Conservation (phyloP, 2,888 invertebrate genomes). For the Orthosia incerta region DNA sequence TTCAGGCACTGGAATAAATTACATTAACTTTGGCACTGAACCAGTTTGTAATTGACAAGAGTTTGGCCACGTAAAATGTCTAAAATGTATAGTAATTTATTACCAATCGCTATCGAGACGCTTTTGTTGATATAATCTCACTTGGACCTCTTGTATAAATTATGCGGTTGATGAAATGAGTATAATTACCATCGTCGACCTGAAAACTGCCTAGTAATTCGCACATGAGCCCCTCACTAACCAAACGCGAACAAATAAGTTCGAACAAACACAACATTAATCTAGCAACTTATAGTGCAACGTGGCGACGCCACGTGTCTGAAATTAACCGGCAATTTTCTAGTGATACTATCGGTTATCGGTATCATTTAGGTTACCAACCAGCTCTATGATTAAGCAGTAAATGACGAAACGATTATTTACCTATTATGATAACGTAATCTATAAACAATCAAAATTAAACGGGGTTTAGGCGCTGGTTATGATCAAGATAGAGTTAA, state of each 20-base stretch:
- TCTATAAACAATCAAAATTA: not conserved
- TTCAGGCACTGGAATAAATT: not conserved
- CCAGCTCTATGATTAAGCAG: conserved; percentile 8
- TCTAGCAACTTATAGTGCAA: not conserved
- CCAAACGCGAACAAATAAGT: not conserved
- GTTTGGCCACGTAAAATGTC: too few species aligned
- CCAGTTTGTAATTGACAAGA: not conserved
- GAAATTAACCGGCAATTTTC: not conserved
- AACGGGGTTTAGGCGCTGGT: not conserved
- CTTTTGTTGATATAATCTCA: too few species aligned
- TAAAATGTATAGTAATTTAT: too few species aligned
- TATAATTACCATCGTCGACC: too few species aligned
- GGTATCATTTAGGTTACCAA: conserved; percentile 11
- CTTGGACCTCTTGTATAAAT: not conserved
- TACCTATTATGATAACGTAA: not conserved
- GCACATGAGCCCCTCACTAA: not conserved
- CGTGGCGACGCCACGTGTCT: not conserved
- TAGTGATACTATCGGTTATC: conserved; percentile 7
- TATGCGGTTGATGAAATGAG: not conserved
- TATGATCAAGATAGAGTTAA: not conserved
- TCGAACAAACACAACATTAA: not conserved
- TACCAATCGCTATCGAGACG: too few species aligned
- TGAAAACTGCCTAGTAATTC: not conserved
- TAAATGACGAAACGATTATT: conserved; percentile 24
- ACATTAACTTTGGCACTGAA: not conserved